These are phyloP conservation scores for Sebastes diploproa DNA, from an alignment of 2,797 vertebrate genomes.

Conservation along the genomic window DNA sequence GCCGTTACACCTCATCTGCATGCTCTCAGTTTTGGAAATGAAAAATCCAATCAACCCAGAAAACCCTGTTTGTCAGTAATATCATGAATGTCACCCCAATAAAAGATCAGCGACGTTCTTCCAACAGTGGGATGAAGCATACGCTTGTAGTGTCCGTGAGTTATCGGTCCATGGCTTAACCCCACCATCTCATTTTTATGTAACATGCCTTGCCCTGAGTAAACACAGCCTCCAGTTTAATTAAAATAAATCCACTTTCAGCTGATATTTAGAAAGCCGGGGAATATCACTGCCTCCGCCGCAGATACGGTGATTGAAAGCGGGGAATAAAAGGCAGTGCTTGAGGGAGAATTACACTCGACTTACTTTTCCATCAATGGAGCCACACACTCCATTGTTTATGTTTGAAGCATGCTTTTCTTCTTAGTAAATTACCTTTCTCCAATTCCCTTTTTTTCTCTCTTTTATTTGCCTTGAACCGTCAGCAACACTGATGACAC, in stretches of 20 bases:
- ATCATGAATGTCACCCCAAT: slow-evolving; percentile 50
- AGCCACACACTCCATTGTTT: slow-evolving; percentile 72
- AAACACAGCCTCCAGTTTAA: slow-evolving; percentile 80
- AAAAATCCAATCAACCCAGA: slow-evolving; percentile 43
- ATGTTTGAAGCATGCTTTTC: slow-evolving; percentile 72
- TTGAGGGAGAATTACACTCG: slow-evolving; percentile 68
- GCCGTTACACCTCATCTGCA: slow-evolving; percentile 40
- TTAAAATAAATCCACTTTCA: slow-evolving; percentile 85
- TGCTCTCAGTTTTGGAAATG: slow-evolving; percentile 26
- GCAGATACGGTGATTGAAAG: slow-evolving; percentile 78
- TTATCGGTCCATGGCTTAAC: slow-evolving; percentile 47
- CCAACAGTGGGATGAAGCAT: slow-evolving; percentile 38
- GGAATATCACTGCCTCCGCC: slow-evolving; percentile 52
- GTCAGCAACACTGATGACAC: slow-evolving; percentile 72
- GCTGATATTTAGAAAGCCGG: slow-evolving; percentile 78
- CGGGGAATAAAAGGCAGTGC: slow-evolving; percentile 60
- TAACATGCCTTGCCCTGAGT: slow-evolving; percentile 67
- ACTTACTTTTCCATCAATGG: slow-evolving; percentile 73
- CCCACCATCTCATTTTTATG: slow-evolving; percentile 60
- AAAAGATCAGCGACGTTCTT: slow-evolving; percentile 43
- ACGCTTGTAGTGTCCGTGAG: slow-evolving; percentile 45
- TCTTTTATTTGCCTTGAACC: slow-evolving; percentile 68
- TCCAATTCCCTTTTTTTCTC: slow-evolving; percentile 52
- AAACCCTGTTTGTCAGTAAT: slow-evolving; percentile 41
- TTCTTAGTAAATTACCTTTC: slow-evolving; percentile 73